Evolutionary conservation across 1,140 invertebrate species (phyloP), one percentile per base, ranked within the genome.

Genomic region (Euura lappo): DNA sequence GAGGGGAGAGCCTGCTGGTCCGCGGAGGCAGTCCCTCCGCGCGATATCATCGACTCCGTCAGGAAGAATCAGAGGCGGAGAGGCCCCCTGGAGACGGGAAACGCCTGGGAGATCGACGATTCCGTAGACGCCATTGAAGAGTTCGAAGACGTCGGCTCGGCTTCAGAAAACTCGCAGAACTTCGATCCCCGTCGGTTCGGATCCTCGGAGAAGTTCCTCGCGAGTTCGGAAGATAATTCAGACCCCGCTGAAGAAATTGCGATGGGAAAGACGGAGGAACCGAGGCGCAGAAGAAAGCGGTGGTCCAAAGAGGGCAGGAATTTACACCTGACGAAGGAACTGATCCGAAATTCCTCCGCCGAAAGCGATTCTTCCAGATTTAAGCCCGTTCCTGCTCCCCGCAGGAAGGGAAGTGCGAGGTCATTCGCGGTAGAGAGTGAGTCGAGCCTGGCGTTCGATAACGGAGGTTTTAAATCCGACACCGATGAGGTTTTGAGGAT

Each of bases 401-500:
- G 79, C 46, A 68, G 72, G 11, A 78, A 75, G 70, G 74, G 10
- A 43, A 60, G 42, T 3, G 42, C 73, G 28, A 75, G 74, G 6
- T 71, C 73, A 8, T 42, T 70, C 45, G 46, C 60, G 0, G 65
- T 71, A n/a, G 51, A 8, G 10, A 60, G 13, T 60, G 51, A 60
- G 4, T 60, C 51, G 10, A 60, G 51, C 2, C 69, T 72, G 0
- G 77, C 65, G 4, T 78, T 78, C 11, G 81, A 85, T 42, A 86
- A 87, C 65, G 73, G 77, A 2, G 81, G 75, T 6, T 87, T 84
- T 68, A 72, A 77, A 42, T 81, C 79, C 0, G 84, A 86, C 5
- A 69, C 75, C 60, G 79, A 85, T n/a, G 80, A 83, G 69, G 74
- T 87, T 66, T 74, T 87, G 2, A 77, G 78, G 44, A 84, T 87